Evolutionary conservation across 2,113 vertebrate species (phyloP).

Genomic region (Scomber colias): DNA sequence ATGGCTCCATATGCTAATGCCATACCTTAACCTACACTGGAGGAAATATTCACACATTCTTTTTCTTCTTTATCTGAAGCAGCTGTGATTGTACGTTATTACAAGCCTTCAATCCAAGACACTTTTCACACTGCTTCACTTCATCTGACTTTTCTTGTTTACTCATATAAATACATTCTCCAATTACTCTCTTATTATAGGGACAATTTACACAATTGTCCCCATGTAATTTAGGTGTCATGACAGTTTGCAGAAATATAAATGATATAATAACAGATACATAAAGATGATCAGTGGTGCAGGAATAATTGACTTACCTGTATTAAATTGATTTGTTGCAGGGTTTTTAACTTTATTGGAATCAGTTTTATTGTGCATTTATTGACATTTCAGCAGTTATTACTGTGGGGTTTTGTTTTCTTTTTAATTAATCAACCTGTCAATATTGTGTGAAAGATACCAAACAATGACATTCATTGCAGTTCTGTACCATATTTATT

Average conservation of each 20-base stretch:
- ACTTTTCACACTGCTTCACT: neutral
- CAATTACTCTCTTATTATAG: neutral
- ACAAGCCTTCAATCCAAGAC: neutral
- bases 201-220: too few species aligned
- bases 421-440: neutral
- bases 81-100: neutral
- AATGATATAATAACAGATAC: neutral
- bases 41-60: constrained; percentile 42
- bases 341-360: neutral
- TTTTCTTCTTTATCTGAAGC: neutral
- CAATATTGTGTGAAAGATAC: neutral
- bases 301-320: neutral
- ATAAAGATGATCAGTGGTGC: neutral
- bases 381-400: neutral
- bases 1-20: constrained; percentile 35
- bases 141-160: neutral
- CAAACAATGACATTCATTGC: neutral
- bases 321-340: neutral
- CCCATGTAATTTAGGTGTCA: neutral
- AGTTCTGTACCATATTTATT: neutral
- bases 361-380: neutral
- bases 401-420: neutral
- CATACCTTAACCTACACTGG: constrained; percentile 31
- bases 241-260: neutral
- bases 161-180: neutral